A percentile compares a stretch with the other conserved stretches of the same genome.
Evolutionary conservation across 2,113 vertebrate species (phyloP).

Genomic region (Speoplatyrhinus poulsoni): DNA sequence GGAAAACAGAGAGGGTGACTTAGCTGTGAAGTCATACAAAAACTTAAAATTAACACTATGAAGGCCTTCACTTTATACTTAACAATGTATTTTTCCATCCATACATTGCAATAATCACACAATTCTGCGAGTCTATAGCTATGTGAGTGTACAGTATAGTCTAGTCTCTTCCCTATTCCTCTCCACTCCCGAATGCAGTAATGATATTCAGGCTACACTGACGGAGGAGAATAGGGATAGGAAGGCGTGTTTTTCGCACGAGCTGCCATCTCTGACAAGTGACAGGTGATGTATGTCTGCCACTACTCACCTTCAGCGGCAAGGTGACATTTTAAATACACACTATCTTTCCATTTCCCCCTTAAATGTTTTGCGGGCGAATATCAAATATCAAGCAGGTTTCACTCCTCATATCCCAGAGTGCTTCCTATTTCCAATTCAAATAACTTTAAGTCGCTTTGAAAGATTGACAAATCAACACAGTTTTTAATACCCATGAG

Average conservation of each 20-base stretch:
- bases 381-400: slow-evolving; percentile 51
- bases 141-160: background rate
- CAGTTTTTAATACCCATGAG: background rate
- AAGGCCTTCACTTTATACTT: background rate
- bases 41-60: background rate
- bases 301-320: slow-evolving; percentile 65
- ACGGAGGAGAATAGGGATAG: slow-evolving; percentile 33
- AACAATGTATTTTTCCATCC: background rate
- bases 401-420: slow-evolving; percentile 24
- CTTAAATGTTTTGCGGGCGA: slow-evolving; percentile 53
- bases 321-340: slow-evolving; percentile 74
- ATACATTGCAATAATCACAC: background rate
- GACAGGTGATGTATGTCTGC: slow-evolving; percentile 69
- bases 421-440: slow-evolving; percentile 24
- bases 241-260: slow-evolving; percentile 57
- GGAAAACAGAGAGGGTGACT: too few species aligned
- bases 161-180: slow-evolving; percentile 18
- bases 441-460: slow-evolving; percentile 27
- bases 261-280: slow-evolving; percentile 70
- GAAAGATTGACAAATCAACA: slow-evolving; percentile 33
- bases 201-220: slow-evolving; percentile 43
- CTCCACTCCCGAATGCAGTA: slow-evolving; percentile 1
- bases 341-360: slow-evolving; percentile 54
- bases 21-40: too few species aligned
- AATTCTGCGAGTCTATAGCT: background rate